phyloP scores from a whole-genome alignment of 2,113 vertebrate genomes.

The Acinonyx jubatus region DNA sequence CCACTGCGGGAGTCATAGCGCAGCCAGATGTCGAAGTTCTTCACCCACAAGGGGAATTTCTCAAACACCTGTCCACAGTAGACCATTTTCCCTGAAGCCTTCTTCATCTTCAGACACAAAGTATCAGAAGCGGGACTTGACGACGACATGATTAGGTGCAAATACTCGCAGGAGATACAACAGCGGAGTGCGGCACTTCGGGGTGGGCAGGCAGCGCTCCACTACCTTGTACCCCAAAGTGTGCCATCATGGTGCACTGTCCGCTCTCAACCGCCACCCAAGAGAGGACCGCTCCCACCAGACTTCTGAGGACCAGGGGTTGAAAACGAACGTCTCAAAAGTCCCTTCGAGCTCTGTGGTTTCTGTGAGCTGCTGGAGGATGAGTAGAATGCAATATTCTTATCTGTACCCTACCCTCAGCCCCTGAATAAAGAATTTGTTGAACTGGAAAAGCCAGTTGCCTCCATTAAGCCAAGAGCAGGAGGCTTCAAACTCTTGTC shows the following conservation, averaged over 20 bases:
- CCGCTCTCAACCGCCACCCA: no score
- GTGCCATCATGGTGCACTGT: no score
- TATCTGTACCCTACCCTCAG: no score
- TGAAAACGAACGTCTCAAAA: not conserved
- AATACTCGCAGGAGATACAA: conserved; percentile 99
- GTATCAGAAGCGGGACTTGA: conserved; percentile 99
- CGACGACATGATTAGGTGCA: conserved; percentile 96
- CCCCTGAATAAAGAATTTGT: not conserved
- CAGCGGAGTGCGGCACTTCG: conserved; percentile 92
- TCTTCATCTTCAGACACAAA: conserved; percentile 99
- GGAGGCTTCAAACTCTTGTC: not conserved
- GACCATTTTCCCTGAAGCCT: conserved; percentile 95
- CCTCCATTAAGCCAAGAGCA: not conserved
- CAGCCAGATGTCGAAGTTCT: conserved; percentile 99
- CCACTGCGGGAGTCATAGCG: conserved; percentile 98
- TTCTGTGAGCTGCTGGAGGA: not conserved
- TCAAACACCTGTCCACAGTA: conserved; percentile 99
- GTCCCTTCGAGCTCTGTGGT: not conserved
- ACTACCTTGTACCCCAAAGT: conserved; percentile 94
- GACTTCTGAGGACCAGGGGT: not conserved
- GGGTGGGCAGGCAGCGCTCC: conserved; percentile 94
- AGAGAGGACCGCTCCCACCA: not conserved
- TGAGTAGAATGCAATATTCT: not conserved
- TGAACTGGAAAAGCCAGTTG: not conserved
- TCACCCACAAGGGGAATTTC: conserved; percentile 95